A percentile compares a stretch with the other conserved stretches of the same genome.
Conservation (phyloP, 1,140 invertebrate genomes). For the Drosophila ogumai region DNA sequence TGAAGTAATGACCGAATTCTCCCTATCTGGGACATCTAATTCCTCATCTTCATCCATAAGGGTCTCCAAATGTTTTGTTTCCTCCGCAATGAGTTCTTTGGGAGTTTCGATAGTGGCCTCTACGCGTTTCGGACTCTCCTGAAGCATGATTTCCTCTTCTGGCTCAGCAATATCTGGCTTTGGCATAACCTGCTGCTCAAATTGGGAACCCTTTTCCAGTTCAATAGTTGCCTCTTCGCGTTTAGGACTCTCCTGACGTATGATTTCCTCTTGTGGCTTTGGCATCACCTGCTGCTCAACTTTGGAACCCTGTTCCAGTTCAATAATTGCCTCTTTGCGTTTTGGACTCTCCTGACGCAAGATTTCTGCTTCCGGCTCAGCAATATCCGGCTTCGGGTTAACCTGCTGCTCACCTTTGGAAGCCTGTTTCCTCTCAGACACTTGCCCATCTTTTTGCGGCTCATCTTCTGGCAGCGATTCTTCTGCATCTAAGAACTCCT, state of each 20-base stretch:
- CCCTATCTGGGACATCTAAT: background rate
- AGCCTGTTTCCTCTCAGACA: background rate
- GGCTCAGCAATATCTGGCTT: background rate
- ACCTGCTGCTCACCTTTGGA: background rate
- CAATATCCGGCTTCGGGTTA: background rate
- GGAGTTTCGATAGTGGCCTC: background rate
- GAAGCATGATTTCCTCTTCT: too few species aligned
- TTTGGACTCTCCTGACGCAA: background rate
- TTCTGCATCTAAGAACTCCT: conserved; percentile 21
- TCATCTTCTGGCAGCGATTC: background rate
- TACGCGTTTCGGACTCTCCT: background rate
- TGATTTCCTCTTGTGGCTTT: background rate
- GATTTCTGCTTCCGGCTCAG: background rate
- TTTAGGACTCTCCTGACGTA: background rate
- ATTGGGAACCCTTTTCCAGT: background rate
- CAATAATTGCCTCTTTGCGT: too few species aligned
- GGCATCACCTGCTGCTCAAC: background rate
- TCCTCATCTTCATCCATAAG: background rate
- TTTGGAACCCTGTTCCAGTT: background rate
- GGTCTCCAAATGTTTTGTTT: background rate
- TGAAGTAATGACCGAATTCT: background rate
- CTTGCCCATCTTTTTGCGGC: background rate
- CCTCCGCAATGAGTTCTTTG: background rate
- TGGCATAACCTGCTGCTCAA: background rate
- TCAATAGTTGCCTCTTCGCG: background rate